Conservation (phyloP, 2,113 vertebrate genomes). For the Garra rufa region DNA sequence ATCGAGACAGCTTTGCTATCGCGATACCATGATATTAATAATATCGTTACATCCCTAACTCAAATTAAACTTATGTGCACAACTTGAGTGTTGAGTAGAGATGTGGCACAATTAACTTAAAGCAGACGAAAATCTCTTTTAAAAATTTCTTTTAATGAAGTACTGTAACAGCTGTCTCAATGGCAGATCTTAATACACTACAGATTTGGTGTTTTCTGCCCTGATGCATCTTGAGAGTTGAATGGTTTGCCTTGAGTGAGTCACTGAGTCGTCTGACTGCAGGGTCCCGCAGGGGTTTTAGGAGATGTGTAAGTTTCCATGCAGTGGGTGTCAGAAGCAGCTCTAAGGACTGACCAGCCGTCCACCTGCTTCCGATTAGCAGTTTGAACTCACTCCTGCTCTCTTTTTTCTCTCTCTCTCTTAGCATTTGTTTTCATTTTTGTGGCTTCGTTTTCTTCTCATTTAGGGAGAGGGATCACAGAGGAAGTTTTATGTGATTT, state of each 20-base stretch:
- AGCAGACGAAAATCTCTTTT: not conserved
- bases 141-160: not conserved
- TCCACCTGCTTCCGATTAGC: slow-evolving; percentile 68
- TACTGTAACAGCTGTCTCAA: not conserved
- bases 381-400: slow-evolving; percentile 33
- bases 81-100: not conserved
- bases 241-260: slow-evolving; percentile 39
- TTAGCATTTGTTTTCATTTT: slow-evolving; percentile 22
- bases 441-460: slow-evolving; percentile 48
- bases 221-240: slow-evolving; percentile 39
- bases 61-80: not conserved
- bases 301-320: slow-evolving; percentile 62
- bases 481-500: slow-evolving; percentile 47
- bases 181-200: not conserved
- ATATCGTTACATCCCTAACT: too few relatives aligned
- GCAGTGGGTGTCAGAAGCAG: slow-evolving; percentile 48
- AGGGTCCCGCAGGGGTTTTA: slow-evolving; percentile 50
- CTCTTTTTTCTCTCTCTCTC: not conserved
- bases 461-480: slow-evolving; percentile 39
- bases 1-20: too few relatives aligned
- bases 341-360: slow-evolving; percentile 57
- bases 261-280: slow-evolving; percentile 50
- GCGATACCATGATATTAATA: too few relatives aligned
- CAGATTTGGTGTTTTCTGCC: slow-evolving; percentile 19
- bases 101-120: not conserved